Conservation (phyloP, 2,113 vertebrate species). For the Paramormyrops kingsleyae region DNA sequence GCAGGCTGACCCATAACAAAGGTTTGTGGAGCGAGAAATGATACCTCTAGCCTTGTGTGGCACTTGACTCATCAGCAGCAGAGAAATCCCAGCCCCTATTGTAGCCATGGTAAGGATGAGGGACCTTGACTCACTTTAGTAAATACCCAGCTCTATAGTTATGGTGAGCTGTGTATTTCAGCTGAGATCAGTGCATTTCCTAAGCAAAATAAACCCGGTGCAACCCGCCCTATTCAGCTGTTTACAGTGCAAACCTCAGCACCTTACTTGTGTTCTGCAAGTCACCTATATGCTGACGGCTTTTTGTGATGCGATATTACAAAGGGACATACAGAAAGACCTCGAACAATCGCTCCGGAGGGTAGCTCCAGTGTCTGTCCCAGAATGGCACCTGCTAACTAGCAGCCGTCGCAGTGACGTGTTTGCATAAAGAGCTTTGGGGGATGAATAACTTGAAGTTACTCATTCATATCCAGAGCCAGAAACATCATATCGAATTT, state of each 20-base stretch:
- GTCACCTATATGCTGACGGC: not conserved
- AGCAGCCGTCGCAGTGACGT: not conserved
- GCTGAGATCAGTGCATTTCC: not conserved
- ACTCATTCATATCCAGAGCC: not conserved
- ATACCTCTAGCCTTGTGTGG: not conserved
- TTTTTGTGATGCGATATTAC: not conserved
- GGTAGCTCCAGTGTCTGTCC: not conserved
- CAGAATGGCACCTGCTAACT: not conserved
- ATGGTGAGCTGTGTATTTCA: not conserved
- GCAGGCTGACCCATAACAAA: not conserved
- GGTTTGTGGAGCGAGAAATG: not conserved
- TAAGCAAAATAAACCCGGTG: not conserved
- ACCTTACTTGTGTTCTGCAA: not conserved
- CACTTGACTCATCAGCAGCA: not conserved
- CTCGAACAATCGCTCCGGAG: not conserved
- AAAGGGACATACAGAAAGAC: not conserved
- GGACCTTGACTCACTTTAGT: not conserved
- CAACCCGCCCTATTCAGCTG: not conserved
- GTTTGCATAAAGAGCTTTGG: not conserved
- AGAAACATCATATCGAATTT: not conserved
- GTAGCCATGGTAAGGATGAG: not conserved
- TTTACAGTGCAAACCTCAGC: not conserved
- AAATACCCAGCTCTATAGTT: not conserved
- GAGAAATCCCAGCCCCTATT: not conserved
- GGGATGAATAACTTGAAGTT: not conserved